These are phyloP conservation scores for Pegoplata infirma DNA, from an alignment of 2,888 invertebrate species.

Conservation along the genomic window DNA sequence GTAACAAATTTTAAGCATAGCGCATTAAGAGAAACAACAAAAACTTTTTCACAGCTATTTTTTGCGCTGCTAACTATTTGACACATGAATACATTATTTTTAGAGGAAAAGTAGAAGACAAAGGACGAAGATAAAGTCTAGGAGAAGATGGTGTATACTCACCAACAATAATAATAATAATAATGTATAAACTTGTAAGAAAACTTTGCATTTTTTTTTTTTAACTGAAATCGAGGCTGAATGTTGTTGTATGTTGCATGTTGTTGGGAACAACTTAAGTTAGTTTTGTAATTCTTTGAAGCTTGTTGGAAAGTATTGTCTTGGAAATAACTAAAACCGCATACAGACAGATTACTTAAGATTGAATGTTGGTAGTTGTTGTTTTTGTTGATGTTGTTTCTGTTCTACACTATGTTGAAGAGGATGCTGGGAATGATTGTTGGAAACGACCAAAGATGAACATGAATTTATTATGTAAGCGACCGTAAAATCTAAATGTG, in stretches of 20 bases:
- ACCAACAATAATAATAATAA: not conserved
- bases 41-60: constrained; percentile 55
- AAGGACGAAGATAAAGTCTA: not conserved
- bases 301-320: constrained; percentile 43
- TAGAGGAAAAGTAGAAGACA: constrained; percentile 32
- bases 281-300: constrained; percentile 50
- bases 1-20: constrained; percentile 49
- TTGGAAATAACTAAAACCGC: constrained; percentile 50
- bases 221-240: not conserved
- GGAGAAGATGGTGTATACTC: not conserved
- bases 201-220: too few relatives aligned
- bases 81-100: constrained; percentile 51
- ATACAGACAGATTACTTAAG: constrained; percentile 58
- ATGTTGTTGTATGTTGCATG: not conserved
- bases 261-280: constrained; percentile 35
- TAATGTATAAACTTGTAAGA: not conserved
- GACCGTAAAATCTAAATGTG: constrained; percentile 52
- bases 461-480: constrained; percentile 56
- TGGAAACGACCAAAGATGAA: constrained; percentile 14
- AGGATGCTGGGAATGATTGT: not conserved
- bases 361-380: constrained; percentile 55
- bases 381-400: not conserved
- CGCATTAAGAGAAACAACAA: constrained; percentile 19
- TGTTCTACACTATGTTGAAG: too few relatives aligned
- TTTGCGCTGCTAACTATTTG: constrained; percentile 32